phyloP scores from a whole-genome alignment of 2,113 vertebrate species.

The Tragulus kanchil region DNA sequence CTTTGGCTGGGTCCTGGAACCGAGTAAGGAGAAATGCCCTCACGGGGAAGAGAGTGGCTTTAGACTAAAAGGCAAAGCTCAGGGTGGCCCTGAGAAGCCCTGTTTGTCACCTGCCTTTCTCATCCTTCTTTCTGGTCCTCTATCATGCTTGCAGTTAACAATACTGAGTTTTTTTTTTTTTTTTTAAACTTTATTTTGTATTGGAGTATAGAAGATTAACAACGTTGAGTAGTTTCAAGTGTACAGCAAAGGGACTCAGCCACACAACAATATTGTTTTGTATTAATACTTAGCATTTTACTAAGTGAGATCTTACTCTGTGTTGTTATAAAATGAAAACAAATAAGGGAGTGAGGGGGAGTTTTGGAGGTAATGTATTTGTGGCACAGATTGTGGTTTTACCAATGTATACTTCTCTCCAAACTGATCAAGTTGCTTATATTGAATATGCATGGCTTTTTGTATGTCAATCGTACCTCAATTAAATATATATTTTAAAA shows the following conservation, averaged over 20 bases:
- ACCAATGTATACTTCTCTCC: neutral
- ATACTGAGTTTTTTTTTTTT: neutral
- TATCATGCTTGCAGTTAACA: neutral
- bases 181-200: neutral
- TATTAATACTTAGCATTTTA: neutral
- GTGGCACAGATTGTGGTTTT: neutral
- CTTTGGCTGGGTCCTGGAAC: neutral
- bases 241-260: neutral
- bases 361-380: neutral
- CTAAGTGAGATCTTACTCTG: neutral
- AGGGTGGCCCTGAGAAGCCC: neutral
- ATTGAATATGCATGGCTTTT: neutral
- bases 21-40: neutral
- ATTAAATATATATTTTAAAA: too few relatives aligned
- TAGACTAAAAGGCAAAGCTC: neutral
- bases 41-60: too few relatives aligned
- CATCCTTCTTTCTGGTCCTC: neutral
- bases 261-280: neutral
- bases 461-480: neutral
- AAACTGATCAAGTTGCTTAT: neutral
- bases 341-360: neutral
- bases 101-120: neutral
- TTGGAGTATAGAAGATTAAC: neutral
- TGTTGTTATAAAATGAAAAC: neutral
- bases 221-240: neutral